Conservation (phyloP, 2,888 invertebrate species). For the Synergus laeviventris region DNA sequence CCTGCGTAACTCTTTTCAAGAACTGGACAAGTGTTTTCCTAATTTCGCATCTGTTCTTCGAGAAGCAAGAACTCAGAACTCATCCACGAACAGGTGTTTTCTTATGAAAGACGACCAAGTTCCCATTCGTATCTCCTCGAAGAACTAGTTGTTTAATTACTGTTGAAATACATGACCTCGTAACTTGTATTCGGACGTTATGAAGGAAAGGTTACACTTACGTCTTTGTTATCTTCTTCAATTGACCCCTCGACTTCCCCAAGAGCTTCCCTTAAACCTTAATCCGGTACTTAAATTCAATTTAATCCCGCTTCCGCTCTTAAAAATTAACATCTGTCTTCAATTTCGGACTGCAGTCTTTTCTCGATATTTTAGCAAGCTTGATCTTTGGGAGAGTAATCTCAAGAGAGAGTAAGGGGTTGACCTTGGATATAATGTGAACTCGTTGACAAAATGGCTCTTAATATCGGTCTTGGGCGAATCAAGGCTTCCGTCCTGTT, state of each 20-base stretch:
- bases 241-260: neutral
- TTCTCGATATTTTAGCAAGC: neutral
- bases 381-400: neutral
- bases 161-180: neutral
- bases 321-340: conserved; percentile 18
- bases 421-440: conserved; percentile 3
- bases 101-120: conserved; percentile 6
- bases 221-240: conserved; percentile 9
- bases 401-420: too few species aligned
- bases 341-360: neutral
- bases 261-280: neutral
- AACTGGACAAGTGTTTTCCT: conserved; percentile 23
- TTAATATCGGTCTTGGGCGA: conserved; percentile 22
- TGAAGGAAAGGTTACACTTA: neutral
- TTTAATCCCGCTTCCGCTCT: conserved; percentile 3
- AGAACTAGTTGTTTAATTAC: conserved; percentile 33
- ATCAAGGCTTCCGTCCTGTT: conserved; percentile 33
- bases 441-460: conserved; percentile 19
- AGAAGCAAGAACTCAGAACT: neutral
- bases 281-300: conserved; percentile 4
- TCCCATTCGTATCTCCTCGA: conserved; percentile 15
- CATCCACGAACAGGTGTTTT: conserved; percentile 30
- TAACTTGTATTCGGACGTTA: neutral
- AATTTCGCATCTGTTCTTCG: conserved; percentile 23
- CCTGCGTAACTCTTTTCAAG: conserved; percentile 41